A percentile compares a stretch with the other conserved stretches of the same genome.
Conservation (phyloP, 2,113 vertebrate species). For the Amblyopsis rosae region DNA sequence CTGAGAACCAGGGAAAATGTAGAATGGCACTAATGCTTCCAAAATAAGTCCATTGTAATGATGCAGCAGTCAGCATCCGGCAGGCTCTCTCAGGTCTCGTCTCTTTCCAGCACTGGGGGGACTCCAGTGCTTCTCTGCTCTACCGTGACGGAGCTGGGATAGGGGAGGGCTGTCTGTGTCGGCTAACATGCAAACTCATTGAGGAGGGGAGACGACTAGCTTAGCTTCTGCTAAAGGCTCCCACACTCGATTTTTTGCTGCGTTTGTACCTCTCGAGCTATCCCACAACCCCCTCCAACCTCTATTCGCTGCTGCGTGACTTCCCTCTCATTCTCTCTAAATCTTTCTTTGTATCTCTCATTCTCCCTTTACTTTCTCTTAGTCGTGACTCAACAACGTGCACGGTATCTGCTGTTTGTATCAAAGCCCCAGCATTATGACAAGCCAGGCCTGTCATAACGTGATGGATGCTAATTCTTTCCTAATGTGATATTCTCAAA, state of each 20-base stretch:
- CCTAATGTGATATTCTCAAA: too few relatives aligned
- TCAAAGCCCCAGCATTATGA: too few relatives aligned
- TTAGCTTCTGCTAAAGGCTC: not conserved
- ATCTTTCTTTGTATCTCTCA: not conserved
- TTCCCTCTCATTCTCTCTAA: conserved; percentile 18
- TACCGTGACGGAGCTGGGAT: conserved; percentile 58
- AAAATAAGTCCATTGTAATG: conserved; percentile 15
- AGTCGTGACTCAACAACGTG: conserved; percentile 40
- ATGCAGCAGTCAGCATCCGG: conserved; percentile 48
- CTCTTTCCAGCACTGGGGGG: conserved; percentile 40
- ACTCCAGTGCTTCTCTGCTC: conserved; percentile 53
- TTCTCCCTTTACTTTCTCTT: conserved; percentile 20
- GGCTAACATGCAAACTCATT: conserved; percentile 47
- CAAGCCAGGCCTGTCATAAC: too few relatives aligned
- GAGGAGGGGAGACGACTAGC: conserved; percentile 19
- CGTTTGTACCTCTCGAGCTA: conserved; percentile 34
- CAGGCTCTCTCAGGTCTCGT: conserved; percentile 33
- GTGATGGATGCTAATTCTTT: too few relatives aligned
- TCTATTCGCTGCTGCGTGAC: conserved; percentile 32
- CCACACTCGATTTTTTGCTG: conserved; percentile 41
- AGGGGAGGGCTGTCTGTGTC: conserved; percentile 52
- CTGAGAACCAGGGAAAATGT: not conserved
- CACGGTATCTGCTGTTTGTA: too few relatives aligned
- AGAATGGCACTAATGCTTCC: conserved; percentile 8
- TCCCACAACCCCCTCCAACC: not conserved